phyloP scores from a whole-genome alignment of 2,888 invertebrate species.

The Endotricha flammealis region DNA sequence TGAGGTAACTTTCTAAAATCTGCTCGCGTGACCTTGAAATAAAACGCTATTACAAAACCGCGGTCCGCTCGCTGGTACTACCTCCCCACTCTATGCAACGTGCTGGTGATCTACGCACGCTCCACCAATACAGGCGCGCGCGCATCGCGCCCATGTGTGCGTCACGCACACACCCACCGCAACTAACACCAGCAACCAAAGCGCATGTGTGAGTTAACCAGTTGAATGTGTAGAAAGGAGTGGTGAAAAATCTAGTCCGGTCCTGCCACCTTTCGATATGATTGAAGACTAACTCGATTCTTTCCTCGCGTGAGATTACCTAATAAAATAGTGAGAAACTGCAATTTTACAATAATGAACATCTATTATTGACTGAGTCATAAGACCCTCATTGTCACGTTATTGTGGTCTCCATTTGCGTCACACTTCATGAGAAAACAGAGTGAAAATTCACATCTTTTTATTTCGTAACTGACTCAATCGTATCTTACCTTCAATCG shows the following conservation, averaged over 20 bases:
- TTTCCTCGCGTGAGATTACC: not conserved
- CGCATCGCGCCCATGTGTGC: constrained; percentile 36
- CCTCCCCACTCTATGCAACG: constrained; percentile 46
- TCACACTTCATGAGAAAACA: constrained; percentile 18
- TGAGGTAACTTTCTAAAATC: constrained; percentile 78
- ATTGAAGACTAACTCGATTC: constrained; percentile 9
- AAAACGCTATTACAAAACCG: constrained; percentile 76
- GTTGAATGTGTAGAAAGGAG: constrained; percentile 57
- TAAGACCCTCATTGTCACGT: constrained; percentile 16
- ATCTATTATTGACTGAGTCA: constrained; percentile 19
- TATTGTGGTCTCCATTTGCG: constrained; percentile 19
- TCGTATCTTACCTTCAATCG: constrained; percentile 37
- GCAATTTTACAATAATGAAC: constrained; percentile 10
- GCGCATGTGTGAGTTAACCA: constrained; percentile 34
- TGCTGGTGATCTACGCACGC: constrained; percentile 58
- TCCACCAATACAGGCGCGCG: constrained; percentile 41
- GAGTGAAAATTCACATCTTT: constrained; percentile 11
- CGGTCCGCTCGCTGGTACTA: constrained; percentile 65
- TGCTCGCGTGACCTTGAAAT: constrained; percentile 77
- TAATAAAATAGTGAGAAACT: constrained; percentile 2
- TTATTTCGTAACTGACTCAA: constrained; percentile 27
- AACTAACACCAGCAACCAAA: constrained; percentile 29
- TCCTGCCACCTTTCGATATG: constrained; percentile 38
- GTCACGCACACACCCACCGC: constrained; percentile 25
- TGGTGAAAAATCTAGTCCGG: constrained; percentile 59